Base-by-base conservation (phyloP, 2,888 invertebrate genomes). In the Muschampia plurimacula region DNA sequence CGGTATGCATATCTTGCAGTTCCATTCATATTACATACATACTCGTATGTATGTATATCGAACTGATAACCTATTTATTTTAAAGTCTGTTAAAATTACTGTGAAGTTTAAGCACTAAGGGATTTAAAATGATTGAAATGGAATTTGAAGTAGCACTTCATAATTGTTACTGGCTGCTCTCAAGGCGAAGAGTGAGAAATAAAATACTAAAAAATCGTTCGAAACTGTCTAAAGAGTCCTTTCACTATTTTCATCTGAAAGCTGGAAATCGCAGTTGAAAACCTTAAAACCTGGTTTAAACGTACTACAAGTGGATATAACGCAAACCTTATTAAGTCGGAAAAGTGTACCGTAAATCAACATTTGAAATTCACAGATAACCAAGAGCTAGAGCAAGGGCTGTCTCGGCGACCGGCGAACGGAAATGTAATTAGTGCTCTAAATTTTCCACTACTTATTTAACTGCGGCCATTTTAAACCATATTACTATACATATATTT, bases 341-440 rank as follows among this genome's bases (percentile, higher is more conserved):
- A 60, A 66, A 72, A 72, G 72, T 72, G 72, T 63, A 49, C 72
- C 63, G 55, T 72, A 72, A 72, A 72, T 72, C 72, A 72, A 72
- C 72, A 72, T 72, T 67, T 72, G 63, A 72, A 72, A 72, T 72
- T 72, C 67, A 67, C 67, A 69, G 72, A 67, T 72, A 65, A 57
- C 67, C 62, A 41, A 63, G 5, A 12, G 32, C 52, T n/a, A n/a
- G n/a, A n/a, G n/a, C n/a, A n/a, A 72, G 72, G 72, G 72, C 55
- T 72, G 72, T 46, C 72, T 28, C 67, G 15, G 7, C n/a, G 28
- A 12, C 39, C n/a, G 28, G 63, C 32, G 1, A 64, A 46, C 57
- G 44, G 44, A 57, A 70, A 70, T 57, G 57, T 57, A 52, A 52
- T 69, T 52, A 59, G 59, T 28, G 67, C 13, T 68, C 13, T 10